A percentile compares a stretch with the other conserved stretches of the same genome.
Conservation (phyloP, 2,113 vertebrate species). For the Osmerus mordax region DNA sequence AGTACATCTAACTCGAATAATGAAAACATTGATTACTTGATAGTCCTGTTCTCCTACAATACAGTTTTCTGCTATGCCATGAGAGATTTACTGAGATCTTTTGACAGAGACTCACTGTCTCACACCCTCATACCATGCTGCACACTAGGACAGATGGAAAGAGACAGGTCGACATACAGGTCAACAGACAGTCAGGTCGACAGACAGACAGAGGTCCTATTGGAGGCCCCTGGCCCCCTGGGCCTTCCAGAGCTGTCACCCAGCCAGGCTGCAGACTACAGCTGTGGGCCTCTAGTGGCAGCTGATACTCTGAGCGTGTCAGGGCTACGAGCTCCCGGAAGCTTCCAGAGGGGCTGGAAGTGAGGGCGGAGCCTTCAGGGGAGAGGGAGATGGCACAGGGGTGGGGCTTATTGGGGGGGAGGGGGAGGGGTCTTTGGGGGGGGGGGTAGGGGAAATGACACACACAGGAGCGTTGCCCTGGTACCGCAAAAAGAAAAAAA, state of each 20-base stretch:
- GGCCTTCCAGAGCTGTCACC: constrained; percentile 45
- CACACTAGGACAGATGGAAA: too few species aligned
- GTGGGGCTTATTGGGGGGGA: not conserved
- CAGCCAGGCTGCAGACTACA: constrained; percentile 38
- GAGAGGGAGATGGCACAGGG: constrained; percentile 16
- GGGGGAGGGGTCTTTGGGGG: not conserved
- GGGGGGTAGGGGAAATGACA: not conserved
- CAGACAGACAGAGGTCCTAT: not conserved
- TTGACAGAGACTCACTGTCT: too few species aligned
- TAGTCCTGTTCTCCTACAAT: too few species aligned
- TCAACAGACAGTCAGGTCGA: too few species aligned
- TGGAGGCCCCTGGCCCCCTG: not conserved
- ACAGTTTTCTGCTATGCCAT: too few species aligned
- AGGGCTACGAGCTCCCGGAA: constrained; percentile 13
- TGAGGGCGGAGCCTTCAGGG: constrained; percentile 22
- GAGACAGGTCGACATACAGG: too few species aligned
- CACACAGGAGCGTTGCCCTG: constrained; percentile 16
- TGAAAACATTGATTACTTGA: too few species aligned
- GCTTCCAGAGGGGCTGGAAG: constrained; percentile 1
- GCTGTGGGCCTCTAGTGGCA: constrained; percentile 54
- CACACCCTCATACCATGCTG: too few species aligned
- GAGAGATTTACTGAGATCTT: too few species aligned
- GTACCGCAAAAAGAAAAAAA: too few species aligned
- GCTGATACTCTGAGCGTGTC: constrained; percentile 34
- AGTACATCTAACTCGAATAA: too few species aligned